Percentiles rank a stretch among this genome's conserved stretches.
These are phyloP conservation scores for Myotis brandtii DNA, from an alignment of 2,113 vertebrate genomes.

Conservation along the genomic window DNA sequence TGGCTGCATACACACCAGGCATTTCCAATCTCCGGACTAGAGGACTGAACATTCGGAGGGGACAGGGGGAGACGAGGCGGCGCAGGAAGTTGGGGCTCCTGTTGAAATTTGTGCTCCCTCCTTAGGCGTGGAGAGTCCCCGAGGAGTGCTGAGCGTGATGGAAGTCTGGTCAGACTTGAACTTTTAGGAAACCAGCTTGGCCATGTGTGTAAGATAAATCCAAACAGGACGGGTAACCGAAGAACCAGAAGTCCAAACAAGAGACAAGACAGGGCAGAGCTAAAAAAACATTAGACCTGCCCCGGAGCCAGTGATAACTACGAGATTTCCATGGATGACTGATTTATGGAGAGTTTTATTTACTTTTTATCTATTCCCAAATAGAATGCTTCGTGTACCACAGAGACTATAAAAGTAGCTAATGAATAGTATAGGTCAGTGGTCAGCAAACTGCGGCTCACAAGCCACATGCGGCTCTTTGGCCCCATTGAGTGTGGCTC, in stretches of 20 bases:
- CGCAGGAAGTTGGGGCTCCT: neutral
- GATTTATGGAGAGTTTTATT: neutral
- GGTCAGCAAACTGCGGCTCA: too few relatives aligned
- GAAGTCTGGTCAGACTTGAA: neutral
- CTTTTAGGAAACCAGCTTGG: neutral
- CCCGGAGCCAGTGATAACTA: neutral
- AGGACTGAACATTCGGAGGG: neutral
- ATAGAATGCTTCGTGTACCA: neutral
- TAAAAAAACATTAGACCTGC: neutral
- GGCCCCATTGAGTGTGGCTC: too few relatives aligned
- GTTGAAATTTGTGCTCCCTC: neutral
- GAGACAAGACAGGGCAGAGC: neutral
- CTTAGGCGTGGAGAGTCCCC: neutral
- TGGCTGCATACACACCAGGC: neutral
- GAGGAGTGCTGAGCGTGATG: neutral
- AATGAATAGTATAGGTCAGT: neutral
- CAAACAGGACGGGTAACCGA: neutral
- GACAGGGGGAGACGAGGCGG: too few relatives aligned
- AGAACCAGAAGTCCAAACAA: neutral
- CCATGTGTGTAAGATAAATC: neutral
- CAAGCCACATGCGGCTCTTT: too few relatives aligned
- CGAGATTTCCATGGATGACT: neutral
- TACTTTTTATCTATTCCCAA: neutral
- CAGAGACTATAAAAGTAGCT: neutral
- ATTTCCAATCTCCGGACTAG: neutral